Base-by-base conservation (phyloP, 2,113 vertebrate species). In the Thermophis baileyi region DNA sequence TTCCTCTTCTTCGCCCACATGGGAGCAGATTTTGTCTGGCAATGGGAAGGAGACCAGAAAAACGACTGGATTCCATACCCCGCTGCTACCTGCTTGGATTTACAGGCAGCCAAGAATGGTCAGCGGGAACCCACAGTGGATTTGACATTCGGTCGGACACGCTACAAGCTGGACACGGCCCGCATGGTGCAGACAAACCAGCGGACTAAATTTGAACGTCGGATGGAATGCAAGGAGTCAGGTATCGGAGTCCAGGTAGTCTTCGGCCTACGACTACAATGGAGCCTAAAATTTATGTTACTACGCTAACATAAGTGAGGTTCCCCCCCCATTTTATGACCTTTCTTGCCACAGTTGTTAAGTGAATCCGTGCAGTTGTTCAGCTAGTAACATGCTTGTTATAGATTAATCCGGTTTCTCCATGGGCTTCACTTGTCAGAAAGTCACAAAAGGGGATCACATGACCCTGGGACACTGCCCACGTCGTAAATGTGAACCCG, bases 141-240 rank as follows among this genome's bases (percentile, higher is more conserved):
- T 30, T 89, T 98, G 81, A 81, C 87, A 0, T 69, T 97, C 4
- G 96, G 94, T 50, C 96, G 97, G 14, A 88, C 88, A 1, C 27
- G 69, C 27, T 98, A 98, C 0, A 91, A 94, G 0, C 94, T 98
- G 8, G 97, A 98, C 94, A 96, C 98, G 46, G 96, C 95, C 94
- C 97, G 96, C 94, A 98, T 98, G 98, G 92, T 97, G 18, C 98
- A 98, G 95, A 97, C 94, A 35, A 98, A 98, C 94, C 94, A 93
- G 9, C 94, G 94, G 16, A 98, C 97, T 0, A 97, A 98, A 50
- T 98, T 96, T 95, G 96, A 97, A 93, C 96, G 98, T 91, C 97
- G 96, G 92, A 98, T 98, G 69, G 96, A 97, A 88, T 95, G 87
- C 44, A 27, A 9, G 1, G 96, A 97, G 90, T 85, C 94, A 86